Base-by-base conservation (phyloP, 2,797 vertebrate species). In the Cichlasoma orientale region DNA sequence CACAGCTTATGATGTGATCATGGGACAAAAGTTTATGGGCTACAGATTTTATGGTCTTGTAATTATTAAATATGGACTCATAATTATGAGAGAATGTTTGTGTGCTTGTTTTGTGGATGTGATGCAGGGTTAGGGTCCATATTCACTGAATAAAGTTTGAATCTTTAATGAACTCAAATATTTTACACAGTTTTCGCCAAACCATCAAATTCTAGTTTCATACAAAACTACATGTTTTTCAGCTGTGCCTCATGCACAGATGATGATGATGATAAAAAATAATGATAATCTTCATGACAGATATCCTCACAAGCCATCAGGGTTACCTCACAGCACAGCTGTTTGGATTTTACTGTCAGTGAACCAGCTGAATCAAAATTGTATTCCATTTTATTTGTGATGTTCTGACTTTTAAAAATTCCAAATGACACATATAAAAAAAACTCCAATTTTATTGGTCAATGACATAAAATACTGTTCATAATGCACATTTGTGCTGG, bases 251-350 rank as follows among this genome's bases (percentile, higher is more conserved):
- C n/a, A n/a, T n/a, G n/a, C 33, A 36, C 33, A 36, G 33, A 36
- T 74, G 25, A 59, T 47, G 18, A 47, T 16, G n/a, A n/a, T n/a
- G n/a, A n/a, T n/a, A n/a, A n/a, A n/a, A n/a, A 31, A 31, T 7
- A 33, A 50, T 57, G 81, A 21, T 87, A 82, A 80, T 87, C 81
- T 78, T 54, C 74, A 76, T 86, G 82, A 47, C 18, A 5, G 44
- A 50, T 68, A 52, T 84, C 82, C 73, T 75, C 71, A 71, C 3
- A 50, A 78, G 73, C 61, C 41, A 13, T 10, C 25, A 68, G 41
- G 41, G 29, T 68, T 27, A 68, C 7, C 63, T 23, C 19, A 68
- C 63, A 50, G 0, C 63, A 68, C 25, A 68, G 18, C 2, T 2
- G 5, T 31, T 31, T 31, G 29, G 31, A 11, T 36, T 11, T 36